Base-by-base conservation (phyloP, 2,113 vertebrate species). In the Thalassoma bifasciatum region DNA sequence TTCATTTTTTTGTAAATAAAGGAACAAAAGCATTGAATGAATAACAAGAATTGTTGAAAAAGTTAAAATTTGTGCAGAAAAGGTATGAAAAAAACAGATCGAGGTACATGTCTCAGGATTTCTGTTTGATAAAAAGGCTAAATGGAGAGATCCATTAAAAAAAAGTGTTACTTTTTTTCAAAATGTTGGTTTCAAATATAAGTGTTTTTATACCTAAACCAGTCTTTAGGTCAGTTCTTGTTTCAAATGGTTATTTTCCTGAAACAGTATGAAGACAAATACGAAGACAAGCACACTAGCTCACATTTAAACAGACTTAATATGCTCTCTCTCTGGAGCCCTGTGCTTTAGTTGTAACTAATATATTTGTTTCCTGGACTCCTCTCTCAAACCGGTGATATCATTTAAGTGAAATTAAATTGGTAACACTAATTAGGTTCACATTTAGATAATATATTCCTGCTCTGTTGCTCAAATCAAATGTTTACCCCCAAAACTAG, bases 381-480 rank as follows among this genome's bases (percentile, higher is more conserved):
- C n/a, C 21, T 36, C 21, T 44, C 16, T 62, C 17, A 36, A 59
- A 21, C 46, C 9, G 26, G 37, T 12, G 42, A 51, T 24, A 58
- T 34, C 11, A 46, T 57, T 13, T 19, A 8, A 53, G 2, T 47
- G 2, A 21, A 44, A n/a, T 46, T 37, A 10, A 37, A 67, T 44
- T 26, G 17, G 30, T 1, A 3, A 26, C 4, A 30, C 46, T 38
- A 46, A 57, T 49, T 26, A 57, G 50, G 10, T 34, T 36, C 8
- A 23, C 34, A 42, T 30, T 61, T 24, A 53, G 12, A n/a, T 12
- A 24, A 37, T 22, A 24, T 8, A n/a, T 42, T 14, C 16, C 49
- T 63, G 14, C 49, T 46, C 24, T 10, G 17, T 14, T 65, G 21
- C 19, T 77, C 66, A 11, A 40, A 59, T 44, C 7, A 17, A 75